Percentiles rank a stretch among this genome's conserved stretches.
phyloP scores from a whole-genome alignment of 2,888 invertebrate genomes.

The Alsophila aescularia region DNA sequence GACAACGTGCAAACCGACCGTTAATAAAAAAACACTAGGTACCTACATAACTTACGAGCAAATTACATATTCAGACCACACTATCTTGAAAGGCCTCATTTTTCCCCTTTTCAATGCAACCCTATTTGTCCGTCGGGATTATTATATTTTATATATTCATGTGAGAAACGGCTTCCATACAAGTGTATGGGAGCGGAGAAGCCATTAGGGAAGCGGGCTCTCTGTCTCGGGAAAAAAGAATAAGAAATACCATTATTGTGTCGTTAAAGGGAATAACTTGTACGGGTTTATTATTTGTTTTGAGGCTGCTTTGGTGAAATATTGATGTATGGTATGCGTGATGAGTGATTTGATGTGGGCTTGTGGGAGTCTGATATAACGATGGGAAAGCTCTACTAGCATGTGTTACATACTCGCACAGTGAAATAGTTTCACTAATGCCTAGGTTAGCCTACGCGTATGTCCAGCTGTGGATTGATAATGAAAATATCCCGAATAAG shows the following conservation, averaged over 20 bases:
- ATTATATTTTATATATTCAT: slow-evolving; percentile 47
- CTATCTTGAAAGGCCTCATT: not conserved
- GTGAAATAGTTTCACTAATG: too few relatives aligned
- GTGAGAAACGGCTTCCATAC: slow-evolving; percentile 44
- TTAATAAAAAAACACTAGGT: too few relatives aligned
- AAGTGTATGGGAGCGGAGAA: slow-evolving; percentile 32
- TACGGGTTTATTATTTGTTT: slow-evolving; percentile 32
- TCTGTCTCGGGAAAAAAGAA: slow-evolving; percentile 43
- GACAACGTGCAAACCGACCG: too few relatives aligned
- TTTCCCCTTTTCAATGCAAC: slow-evolving; percentile 19
- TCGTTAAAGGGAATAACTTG: slow-evolving; percentile 35
- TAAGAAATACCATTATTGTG: slow-evolving; percentile 29
- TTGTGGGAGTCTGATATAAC: not conserved
- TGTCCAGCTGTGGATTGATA: too few relatives aligned
- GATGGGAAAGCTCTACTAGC: too few relatives aligned
- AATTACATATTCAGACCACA: not conserved
- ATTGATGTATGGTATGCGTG: slow-evolving; percentile 6
- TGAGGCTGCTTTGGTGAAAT: slow-evolving; percentile 18
- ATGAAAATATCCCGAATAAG: too few relatives aligned
- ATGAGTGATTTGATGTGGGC: slow-evolving; percentile 19
- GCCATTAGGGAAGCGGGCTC: slow-evolving; percentile 49
- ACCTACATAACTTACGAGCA: too few relatives aligned
- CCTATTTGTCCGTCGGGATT: slow-evolving; percentile 32
- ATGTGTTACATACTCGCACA: too few relatives aligned
- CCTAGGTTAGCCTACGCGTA: too few relatives aligned